Evolutionary conservation across 1,140 invertebrate genomes (phyloP), one percentile per base, ranked within the genome.

Genomic region (Caerostris extrusa): DNA sequence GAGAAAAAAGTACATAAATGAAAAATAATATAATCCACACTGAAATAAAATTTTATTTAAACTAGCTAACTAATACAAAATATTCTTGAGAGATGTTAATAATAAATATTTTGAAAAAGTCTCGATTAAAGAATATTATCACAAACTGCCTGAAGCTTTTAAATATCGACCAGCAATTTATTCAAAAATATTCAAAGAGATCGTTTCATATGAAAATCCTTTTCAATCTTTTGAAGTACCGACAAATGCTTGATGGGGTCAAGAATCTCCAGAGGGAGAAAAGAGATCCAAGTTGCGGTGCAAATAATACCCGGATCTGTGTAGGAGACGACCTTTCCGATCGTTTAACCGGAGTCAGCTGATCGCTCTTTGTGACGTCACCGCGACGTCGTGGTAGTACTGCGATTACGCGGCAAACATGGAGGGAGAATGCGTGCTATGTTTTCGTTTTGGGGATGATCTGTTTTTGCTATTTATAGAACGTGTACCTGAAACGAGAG

Each of bases 261-360:
- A 77, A 77, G 71, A 85, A 57, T 85, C 82, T 87, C 34, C 50
- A 34, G n/a, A 34, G 85, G n/a, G 58, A 34, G 53, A 34, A 77
- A 50, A 19, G 14, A 77, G 71, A 50, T 12, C n/a, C 81, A n/a
- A 60, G 34, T 81, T 90, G 89, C 57, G 69, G 89, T 57, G 53
- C 89, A 90, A 60, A 71, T 57, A 53, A 89, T 89, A 71, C 87
- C 89, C 69, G 71, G 89, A 91, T 82, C n/a, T 86, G 91, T 86
- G 91, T 86, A 82, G 86, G 71, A 88, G 92, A 88, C 85, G 92
- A 93, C 92, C 85, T 93, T 93, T 93, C 85, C 92, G 85, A 93
- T 89, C 92, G 86, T 92, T 92, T 86, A 50, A 57, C 58, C 58
- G 50, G 58, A 67, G 83, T 93, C 92, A 93, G 92, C 92, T 93